phyloP scores from a whole-genome alignment of 2,797 vertebrate species.

The Philypnodon macrostomus region DNA sequence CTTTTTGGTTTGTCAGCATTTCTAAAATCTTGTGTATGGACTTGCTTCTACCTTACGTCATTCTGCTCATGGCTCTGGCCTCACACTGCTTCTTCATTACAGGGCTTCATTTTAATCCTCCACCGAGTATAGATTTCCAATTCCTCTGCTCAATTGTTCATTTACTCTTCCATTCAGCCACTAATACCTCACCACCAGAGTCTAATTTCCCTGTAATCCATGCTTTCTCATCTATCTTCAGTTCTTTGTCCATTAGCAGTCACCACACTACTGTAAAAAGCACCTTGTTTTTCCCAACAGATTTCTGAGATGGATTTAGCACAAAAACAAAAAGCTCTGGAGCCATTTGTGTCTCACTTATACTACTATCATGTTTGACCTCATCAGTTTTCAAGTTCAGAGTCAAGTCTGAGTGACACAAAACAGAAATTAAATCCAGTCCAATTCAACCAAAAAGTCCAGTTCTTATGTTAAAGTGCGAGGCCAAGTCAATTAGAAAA shows the following conservation, averaged over 20 bases:
- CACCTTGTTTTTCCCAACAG: constrained; percentile 38
- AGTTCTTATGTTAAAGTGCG: too few relatives aligned
- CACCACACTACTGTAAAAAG: constrained; percentile 25
- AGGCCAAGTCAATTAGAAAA: too few relatives aligned
- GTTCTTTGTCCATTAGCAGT: constrained; percentile 53
- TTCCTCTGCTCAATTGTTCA: constrained; percentile 59
- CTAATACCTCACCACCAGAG: constrained; percentile 50
- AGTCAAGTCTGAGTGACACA: too few relatives aligned
- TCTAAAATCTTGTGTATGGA: too few relatives aligned
- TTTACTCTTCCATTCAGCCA: constrained; percentile 60
- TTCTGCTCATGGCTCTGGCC: constrained; percentile 11
- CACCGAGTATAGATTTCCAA: constrained; percentile 69
- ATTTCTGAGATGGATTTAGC: constrained; percentile 58
- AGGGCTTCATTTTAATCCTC: constrained; percentile 53
- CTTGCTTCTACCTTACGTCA: too few relatives aligned
- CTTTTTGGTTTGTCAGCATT: too few relatives aligned
- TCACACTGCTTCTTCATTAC: constrained; percentile 49
- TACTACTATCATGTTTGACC: neutral
- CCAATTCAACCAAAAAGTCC: too few relatives aligned
- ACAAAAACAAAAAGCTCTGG: constrained; percentile 29
- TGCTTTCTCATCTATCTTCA: constrained; percentile 49
- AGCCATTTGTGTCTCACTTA: constrained; percentile 11
- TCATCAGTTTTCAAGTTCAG: too few relatives aligned
- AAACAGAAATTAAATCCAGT: too few relatives aligned
- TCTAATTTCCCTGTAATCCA: constrained; percentile 63